Evolutionary conservation across 2,797 vertebrate species (phyloP), one percentile per base, ranked within the genome.

Genomic region (Sebastes taczanowskii): DNA sequence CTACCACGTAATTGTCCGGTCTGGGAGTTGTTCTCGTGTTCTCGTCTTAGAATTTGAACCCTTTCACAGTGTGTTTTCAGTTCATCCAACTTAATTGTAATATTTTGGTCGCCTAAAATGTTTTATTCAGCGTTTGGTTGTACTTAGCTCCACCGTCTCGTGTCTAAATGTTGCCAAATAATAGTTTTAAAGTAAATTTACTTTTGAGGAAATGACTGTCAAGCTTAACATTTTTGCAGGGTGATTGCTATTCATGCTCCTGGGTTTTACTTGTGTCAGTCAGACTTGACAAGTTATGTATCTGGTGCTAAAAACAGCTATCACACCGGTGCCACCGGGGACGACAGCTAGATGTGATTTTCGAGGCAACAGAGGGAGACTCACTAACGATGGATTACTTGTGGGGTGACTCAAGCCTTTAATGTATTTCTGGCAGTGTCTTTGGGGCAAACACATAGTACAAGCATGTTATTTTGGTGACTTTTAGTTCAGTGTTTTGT

Each of bases 391-490:
- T 59, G 55, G 72, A 74, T 27, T 46, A 80, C 62, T 60, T 55
- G 66, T 16, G 4, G 27, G 34, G 49, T 66, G 75, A 79, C 63
- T 84, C 69, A 77, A 27, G 18, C 66, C 11, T 14, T 69, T 66
- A 11, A 52, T 62, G 29, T 49, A 49, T 73, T 80, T 73, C 52
- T 80, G 38, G 11, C 14, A 2, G n/a, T 16, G 11, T 27, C 20
- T 81, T 46, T 42, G 7, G 27, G 35, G 4, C 14, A 68, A 56
- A 58, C 53, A 56, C 5, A 30, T 1, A 73, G 55, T 35, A 23
- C 9, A 34, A 25, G 14, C 20, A 14, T 67, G 32, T 77, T 74
- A 49, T 59, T 59, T 74, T 32, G 27, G 22, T 49, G 46, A 49
- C 18, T 49, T 49, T 49, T 46, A 46, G 7, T 49, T 49, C 7